Percentiles rank a stretch among this genome's conserved stretches.
Evolutionary conservation across 1,140 invertebrate species (phyloP).

Genomic region (Hylaeus anthracinus): DNA sequence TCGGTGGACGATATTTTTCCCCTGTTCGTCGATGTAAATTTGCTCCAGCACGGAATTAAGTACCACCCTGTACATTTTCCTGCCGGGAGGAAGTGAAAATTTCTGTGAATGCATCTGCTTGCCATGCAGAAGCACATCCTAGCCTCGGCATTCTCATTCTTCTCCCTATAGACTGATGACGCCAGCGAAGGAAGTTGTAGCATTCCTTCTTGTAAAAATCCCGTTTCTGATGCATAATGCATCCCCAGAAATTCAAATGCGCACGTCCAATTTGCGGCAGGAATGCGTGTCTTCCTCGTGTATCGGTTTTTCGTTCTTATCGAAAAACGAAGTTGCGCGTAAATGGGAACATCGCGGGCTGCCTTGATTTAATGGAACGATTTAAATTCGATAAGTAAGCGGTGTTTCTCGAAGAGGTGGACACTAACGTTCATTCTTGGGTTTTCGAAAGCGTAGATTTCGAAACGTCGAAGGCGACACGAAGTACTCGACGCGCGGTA

Average conservation of each 20-base stretch:
- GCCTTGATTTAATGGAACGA: too few relatives aligned
- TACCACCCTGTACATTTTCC: constrained; percentile 46
- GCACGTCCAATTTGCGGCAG: constrained; percentile 31
- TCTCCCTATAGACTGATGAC: constrained; percentile 60
- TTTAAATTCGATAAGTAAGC: too few relatives aligned
- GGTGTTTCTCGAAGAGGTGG: too few relatives aligned
- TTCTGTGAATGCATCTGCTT: constrained; percentile 69
- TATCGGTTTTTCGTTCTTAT: neutral
- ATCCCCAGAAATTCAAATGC: constrained; percentile 38
- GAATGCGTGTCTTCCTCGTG: neutral
- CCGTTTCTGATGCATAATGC: constrained; percentile 44
- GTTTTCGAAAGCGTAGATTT: neutral
- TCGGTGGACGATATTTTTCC: too few relatives aligned
- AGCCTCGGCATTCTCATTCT: constrained; percentile 65
- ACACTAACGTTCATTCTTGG: too few relatives aligned
- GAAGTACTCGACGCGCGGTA: neutral
- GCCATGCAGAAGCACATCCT: constrained; percentile 68
- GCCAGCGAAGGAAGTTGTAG: constrained; percentile 61
- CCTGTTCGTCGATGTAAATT: neutral
- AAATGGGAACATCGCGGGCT: neutral
- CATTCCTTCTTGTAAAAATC: constrained; percentile 63
- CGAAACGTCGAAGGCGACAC: constrained; percentile 18
- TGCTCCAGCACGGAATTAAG: neutral
- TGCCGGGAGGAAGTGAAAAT: constrained; percentile 61
- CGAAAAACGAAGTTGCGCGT: neutral